Percentiles rank a stretch among this genome's conserved stretches.
Conservation (phyloP, 2,797 vertebrate genomes). For the Zalophus californianus region DNA sequence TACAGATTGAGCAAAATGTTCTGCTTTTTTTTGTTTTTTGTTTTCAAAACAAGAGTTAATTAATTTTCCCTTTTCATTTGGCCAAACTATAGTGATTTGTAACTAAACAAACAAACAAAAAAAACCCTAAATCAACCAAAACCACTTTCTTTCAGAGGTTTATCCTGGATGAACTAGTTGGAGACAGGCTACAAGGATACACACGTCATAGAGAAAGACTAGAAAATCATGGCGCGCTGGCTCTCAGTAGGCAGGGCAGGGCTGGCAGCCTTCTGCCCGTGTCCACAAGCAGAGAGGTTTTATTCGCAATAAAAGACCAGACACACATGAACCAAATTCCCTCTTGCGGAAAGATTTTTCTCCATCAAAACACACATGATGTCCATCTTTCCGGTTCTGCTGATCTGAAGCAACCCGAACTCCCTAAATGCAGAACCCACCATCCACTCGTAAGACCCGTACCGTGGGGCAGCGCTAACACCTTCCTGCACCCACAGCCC, state of each 20-base stretch:
- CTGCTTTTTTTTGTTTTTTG: neutral
- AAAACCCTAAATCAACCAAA: neutral
- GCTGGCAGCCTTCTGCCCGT: neutral
- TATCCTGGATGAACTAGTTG: conserved; percentile 51
- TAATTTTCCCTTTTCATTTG: neutral
- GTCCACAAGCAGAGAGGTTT: neutral
- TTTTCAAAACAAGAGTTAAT: neutral
- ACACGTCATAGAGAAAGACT: neutral
- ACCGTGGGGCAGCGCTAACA: rapidly evolving
- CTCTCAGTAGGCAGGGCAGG: neutral
- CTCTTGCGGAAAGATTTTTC: neutral
- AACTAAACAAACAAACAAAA: neutral
- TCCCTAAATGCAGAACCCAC: neutral
- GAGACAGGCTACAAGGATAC: neutral
- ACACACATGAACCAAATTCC: neutral
- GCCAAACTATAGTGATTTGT: neutral
- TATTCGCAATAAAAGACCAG: neutral
- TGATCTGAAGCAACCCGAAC: neutral
- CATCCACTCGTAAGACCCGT: neutral
- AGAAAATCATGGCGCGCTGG: conserved; percentile 19
- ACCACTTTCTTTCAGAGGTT: conserved; percentile 43
- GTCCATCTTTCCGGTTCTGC: neutral
- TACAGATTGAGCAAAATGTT: neutral
- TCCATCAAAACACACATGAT: neutral
- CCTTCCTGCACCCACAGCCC: neutral